Evolutionary conservation across 2,113 vertebrate species (phyloP), one percentile per base, ranked within the genome.

Genomic region (Cyrtonyx montezumae): DNA sequence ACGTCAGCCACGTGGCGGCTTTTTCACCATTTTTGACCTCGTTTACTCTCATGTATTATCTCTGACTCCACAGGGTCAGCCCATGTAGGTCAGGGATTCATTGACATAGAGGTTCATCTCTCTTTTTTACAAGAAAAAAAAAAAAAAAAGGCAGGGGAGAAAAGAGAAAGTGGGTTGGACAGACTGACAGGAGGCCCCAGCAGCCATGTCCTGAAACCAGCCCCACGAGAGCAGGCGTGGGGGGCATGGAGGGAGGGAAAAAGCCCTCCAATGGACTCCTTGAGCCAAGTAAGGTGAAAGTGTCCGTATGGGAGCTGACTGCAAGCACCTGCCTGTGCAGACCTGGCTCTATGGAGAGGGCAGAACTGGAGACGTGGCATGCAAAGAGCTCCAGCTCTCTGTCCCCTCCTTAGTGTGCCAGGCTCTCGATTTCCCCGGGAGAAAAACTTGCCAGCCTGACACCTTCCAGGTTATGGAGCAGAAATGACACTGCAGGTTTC

Each of bases 51-150:
- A 4, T 70, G 91, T 67, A 97, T 97, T 96, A 95, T 96, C 96
- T 94, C 90, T 77, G 95, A 87, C 87, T 96, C 81, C 84, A 94
- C 91, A 80, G 95, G 92, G 95, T 96, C 95, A 97, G 95, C 79
- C 88, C 95, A 91, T 93, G 87, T 96, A 96, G 96, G 96, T 97
- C 96, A 96, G 95, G 91, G 91, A 96, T 95, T 96, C 94, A 94
- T 69, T 96, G 94, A 96, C 94, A 94, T 87, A 90, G 91, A 95
- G 94, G 93, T 94, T 95, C 87, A 66, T 91, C 91, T 89, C 84
- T 82, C 68, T 73, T 76, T 78, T 92, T 90, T 79, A 80, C 93
- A 86, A 92, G 88, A 16, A 10, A 53, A 69, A 65, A 66, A 42
- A 18, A 11, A 51, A 71, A 63, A 65, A 42, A 25, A 49, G 18